Percentiles rank a stretch among this genome's conserved stretches.
Conservation (phyloP, 2,113 vertebrate genomes). For the Crotophaga sulcirostris region DNA sequence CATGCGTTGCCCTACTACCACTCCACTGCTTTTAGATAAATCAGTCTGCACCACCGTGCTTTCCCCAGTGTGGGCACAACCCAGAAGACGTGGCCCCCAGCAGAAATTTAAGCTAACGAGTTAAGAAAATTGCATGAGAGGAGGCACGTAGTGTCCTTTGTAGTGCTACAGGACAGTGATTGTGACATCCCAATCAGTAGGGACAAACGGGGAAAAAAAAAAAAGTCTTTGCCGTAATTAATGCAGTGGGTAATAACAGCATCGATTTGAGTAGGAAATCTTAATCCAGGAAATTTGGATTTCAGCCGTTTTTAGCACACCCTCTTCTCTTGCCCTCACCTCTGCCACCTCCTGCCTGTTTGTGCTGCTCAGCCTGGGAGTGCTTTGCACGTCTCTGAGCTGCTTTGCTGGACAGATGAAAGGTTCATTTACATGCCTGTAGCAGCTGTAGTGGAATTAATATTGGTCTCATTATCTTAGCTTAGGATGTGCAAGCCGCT, state of each 20-base stretch:
- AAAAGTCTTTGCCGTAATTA: background rate
- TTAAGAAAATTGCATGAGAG: rapidly evolving
- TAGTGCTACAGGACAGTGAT: rapidly evolving
- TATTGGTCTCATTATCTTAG: slow-evolving; percentile 15
- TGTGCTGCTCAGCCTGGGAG: background rate
- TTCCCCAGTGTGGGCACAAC: rapidly evolving
- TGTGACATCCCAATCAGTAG: background rate
- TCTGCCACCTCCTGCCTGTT: background rate
- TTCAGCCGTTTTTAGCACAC: background rate
- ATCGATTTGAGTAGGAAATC: background rate
- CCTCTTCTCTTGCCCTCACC: background rate
- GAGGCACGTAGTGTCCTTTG: rapidly evolving
- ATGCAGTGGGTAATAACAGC: background rate
- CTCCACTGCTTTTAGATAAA: background rate
- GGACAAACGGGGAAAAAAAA: background rate
- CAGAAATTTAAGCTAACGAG: rapidly evolving
- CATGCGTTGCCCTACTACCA: background rate
- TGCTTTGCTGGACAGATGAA: background rate
- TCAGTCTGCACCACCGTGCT: background rate
- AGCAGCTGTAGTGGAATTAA: slow-evolving; percentile 39
- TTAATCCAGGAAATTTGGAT: background rate
- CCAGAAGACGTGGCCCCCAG: rapidly evolving
- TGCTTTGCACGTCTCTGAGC: background rate
- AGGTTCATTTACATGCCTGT: background rate
- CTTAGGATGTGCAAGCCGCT: background rate